Evolutionary conservation across 2,797 vertebrate species (phyloP).

Genomic region (Merluccius polli): DNA sequence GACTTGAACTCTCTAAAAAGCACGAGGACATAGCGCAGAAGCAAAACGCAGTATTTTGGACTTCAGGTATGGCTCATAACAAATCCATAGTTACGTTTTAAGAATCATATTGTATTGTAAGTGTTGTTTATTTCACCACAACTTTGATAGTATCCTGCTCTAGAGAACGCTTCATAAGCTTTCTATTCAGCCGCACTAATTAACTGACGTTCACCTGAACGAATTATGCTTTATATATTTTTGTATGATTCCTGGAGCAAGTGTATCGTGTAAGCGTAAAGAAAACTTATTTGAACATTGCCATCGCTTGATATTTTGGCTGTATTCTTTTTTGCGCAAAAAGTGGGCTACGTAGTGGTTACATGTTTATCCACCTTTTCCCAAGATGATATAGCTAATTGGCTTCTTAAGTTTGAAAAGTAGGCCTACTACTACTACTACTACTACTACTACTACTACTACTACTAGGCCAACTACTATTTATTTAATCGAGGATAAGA

Average conservation of each 20-base stretch:
- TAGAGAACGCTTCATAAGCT: too few species aligned
- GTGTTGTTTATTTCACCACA: neutral
- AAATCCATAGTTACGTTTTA: neutral
- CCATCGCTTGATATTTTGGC: conserved; percentile 9
- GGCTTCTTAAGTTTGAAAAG: too few species aligned
- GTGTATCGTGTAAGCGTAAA: neutral
- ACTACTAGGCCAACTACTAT: too few species aligned
- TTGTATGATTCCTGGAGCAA: neutral
- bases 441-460: too few species aligned
- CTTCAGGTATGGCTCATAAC: conserved; percentile 58
- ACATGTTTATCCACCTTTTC: neutral
- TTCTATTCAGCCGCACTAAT: too few species aligned
- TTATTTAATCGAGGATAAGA: too few species aligned
- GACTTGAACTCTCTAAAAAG: conserved; percentile 52
- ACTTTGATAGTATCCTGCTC: conserved; percentile 34
- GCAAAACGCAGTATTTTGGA: conserved; percentile 50
- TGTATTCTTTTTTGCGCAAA: neutral
- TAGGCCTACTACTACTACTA: too few species aligned
- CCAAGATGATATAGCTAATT: neutral
- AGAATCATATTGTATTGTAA: neutral
- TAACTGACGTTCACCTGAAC: too few species aligned
- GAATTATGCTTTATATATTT: too few species aligned
- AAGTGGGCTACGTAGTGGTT: neutral
- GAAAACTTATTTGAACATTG: conserved; percentile 1
- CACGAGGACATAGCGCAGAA: conserved; percentile 40